Evolutionary conservation across 2,797 vertebrate species (phyloP).

Genomic region (Rallus crepitans): DNA sequence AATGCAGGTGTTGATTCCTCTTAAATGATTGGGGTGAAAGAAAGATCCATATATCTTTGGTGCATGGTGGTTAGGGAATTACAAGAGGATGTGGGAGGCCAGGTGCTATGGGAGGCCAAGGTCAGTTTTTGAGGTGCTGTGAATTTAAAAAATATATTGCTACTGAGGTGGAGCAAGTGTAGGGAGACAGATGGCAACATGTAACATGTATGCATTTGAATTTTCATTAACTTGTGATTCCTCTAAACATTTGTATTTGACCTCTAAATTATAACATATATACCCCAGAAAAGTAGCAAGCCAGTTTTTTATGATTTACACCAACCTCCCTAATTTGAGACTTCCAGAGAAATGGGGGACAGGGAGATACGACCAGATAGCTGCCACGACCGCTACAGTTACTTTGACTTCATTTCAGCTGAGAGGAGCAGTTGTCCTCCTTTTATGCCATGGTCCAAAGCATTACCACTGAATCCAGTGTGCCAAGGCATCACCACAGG

Average conservation of each 20-base stretch:
- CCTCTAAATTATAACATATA: background rate
- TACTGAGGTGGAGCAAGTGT: rapidly evolving
- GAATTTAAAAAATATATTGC: background rate
- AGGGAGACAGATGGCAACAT: background rate
- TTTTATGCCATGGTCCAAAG: rapidly evolving
- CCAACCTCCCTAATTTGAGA: background rate
- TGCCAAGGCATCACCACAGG: background rate
- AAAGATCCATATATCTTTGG: background rate
- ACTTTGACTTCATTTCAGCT: background rate
- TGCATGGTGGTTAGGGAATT: background rate
- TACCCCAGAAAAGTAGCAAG: background rate
- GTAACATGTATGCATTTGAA: background rate
- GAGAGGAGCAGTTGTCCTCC: background rate
- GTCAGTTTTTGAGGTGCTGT: background rate
- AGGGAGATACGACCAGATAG: background rate
- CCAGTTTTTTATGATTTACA: background rate
- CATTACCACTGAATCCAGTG: rapidly evolving
- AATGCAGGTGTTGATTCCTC: background rate
- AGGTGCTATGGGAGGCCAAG: background rate
- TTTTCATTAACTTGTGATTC: background rate
- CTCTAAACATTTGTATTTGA: background rate
- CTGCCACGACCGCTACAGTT: background rate
- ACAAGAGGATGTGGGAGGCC: background rate
- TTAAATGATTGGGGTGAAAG: background rate
- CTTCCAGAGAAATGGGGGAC: background rate